A percentile compares a stretch with the other conserved stretches of the same genome.
phyloP scores from a whole-genome alignment of 1,140 invertebrate genomes.

The Halotydeus destructor region DNA sequence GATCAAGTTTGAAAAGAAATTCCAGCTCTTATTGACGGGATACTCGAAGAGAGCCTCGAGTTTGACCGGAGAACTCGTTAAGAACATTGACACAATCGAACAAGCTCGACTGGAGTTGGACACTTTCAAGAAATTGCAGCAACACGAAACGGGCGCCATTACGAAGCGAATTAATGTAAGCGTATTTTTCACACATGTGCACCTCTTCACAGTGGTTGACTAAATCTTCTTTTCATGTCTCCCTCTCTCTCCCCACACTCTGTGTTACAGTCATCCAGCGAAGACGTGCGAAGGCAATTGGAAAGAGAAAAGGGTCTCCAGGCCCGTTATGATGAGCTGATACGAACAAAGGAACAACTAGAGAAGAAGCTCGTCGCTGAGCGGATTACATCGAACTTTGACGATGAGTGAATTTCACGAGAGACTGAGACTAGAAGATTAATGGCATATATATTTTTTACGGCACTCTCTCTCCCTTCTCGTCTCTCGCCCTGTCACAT shows the following conservation, averaged over 20 bases:
- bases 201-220: constrained; percentile 4
- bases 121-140: constrained; percentile 72
- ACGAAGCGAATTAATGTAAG: constrained; percentile 58
- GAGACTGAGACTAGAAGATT: no score
- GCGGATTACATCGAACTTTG: no score
- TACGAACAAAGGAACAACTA: constrained; percentile 22
- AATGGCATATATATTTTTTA: no score
- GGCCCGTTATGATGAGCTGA: constrained; percentile 45
- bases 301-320: constrained; percentile 74
- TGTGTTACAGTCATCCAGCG: constrained; percentile 47
- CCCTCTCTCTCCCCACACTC: constrained; percentile 14
- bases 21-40: constrained; percentile 76
- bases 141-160: constrained; percentile 74
- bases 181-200: not conserved
- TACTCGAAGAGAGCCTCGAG: constrained; percentile 67
- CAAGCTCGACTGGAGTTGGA: constrained; percentile 65
- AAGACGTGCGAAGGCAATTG: constrained; percentile 77
- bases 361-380: no score
- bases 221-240: constrained; percentile 6
- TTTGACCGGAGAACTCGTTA: constrained; percentile 70
- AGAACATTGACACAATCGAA: constrained; percentile 70
- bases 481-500: no score
- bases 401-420: no score
- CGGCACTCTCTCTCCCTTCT: no score
- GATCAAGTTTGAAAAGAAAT: constrained; percentile 91